Percentiles rank a stretch among this genome's conserved stretches.
These are phyloP conservation scores for Pedetes capensis DNA, from an alignment of 2,113 vertebrate genomes.

Conservation along the genomic window DNA sequence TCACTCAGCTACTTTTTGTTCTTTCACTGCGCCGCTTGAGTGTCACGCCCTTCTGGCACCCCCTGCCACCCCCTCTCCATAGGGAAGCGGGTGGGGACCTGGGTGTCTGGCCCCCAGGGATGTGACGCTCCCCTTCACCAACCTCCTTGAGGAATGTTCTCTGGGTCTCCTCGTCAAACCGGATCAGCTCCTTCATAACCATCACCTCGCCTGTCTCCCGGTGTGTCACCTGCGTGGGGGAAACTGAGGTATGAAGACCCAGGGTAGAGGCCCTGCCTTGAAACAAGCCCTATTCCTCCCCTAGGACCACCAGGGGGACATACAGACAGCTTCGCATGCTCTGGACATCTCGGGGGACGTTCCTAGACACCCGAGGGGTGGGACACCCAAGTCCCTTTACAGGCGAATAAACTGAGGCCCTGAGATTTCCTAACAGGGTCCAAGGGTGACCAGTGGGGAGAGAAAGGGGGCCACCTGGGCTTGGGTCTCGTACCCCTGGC, in stretches of 20 bases:
- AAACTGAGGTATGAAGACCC: neutral
- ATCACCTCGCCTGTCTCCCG: conserved; percentile 97
- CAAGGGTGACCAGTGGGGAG: neutral
- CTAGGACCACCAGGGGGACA: neutral
- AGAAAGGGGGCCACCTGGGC: neutral
- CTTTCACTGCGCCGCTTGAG: rapidly evolving
- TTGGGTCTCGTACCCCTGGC: neutral
- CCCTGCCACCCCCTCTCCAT: neutral
- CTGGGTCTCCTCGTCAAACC: conserved; percentile 97
- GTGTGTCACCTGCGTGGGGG: conserved; percentile 90
- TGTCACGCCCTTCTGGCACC: neutral
- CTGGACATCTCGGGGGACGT: no score
- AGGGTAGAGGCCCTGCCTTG: neutral
- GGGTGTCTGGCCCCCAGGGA: neutral
- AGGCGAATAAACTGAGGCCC: neutral
- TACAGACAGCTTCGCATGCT: rapidly evolving
- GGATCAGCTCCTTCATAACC: conserved; percentile 99
- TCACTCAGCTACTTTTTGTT: no score
- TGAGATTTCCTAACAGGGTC: neutral
- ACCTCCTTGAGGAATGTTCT: conserved; percentile 97
- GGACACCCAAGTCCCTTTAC: neutral
- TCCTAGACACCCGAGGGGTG: rapidly evolving
- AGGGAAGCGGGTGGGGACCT: neutral
- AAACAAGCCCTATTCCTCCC: neutral
- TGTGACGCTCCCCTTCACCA: neutral